phyloP scores from a whole-genome alignment of 1,140 invertebrate genomes.

The Drosophila simulans region DNA sequence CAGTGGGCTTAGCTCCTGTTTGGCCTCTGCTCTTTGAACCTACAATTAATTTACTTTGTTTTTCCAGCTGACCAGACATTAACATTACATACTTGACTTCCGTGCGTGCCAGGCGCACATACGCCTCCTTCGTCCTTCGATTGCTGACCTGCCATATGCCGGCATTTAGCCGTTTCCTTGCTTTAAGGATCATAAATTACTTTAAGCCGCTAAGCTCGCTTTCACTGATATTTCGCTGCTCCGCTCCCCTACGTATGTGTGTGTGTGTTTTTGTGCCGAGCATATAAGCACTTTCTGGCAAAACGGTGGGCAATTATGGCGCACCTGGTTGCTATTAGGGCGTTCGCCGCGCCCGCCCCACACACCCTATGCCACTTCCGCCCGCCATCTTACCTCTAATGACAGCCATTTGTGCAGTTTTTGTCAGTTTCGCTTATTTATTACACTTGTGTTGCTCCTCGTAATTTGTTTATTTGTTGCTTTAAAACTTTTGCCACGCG shows the following conservation, averaged over 20 bases:
- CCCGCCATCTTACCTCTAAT: constrained; percentile 59
- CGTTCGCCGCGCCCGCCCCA: constrained; percentile 18
- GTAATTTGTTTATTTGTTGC: constrained; percentile 77
- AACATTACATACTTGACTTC: constrained; percentile 83
- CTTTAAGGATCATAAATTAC: constrained; percentile 82
- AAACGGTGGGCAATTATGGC: constrained; percentile 78
- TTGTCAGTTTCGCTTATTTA: constrained; percentile 78
- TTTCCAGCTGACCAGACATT: constrained; percentile 83
- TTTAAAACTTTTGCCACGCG: constrained; percentile 49
- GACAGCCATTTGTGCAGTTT: constrained; percentile 80
- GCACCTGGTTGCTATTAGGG: constrained; percentile 66
- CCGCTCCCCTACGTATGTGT: neutral
- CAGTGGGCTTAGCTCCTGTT: constrained; percentile 28
- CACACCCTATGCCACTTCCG: neutral
- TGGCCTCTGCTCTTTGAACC: constrained; percentile 67
- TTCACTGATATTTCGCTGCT: constrained; percentile 28
- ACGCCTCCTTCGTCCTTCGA: constrained; percentile 44
- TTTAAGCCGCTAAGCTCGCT: constrained; percentile 74
- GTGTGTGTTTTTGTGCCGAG: constrained; percentile 36
- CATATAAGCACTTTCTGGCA: constrained; percentile 35
- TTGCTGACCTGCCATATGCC: constrained; percentile 80
- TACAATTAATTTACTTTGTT: constrained; percentile 83
- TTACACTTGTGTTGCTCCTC: constrained; percentile 60
- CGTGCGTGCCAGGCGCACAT: constrained; percentile 60
- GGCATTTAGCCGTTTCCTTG: constrained; percentile 79